Evolutionary conservation across 2,797 vertebrate species (phyloP), one percentile per base, ranked within the genome.

Genomic region (Potorous gilbertii): DNA sequence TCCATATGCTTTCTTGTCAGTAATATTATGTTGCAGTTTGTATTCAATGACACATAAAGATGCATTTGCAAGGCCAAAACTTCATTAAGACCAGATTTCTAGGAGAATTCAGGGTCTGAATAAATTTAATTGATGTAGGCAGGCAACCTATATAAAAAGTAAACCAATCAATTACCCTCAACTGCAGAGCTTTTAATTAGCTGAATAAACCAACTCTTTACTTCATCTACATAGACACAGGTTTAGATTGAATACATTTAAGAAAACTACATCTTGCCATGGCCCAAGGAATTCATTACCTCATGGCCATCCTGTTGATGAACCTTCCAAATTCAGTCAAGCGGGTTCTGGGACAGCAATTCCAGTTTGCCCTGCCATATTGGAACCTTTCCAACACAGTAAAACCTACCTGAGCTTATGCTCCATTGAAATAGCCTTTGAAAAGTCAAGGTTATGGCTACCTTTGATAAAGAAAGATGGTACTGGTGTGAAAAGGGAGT

Each of bases 31-130:
- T 46, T 50, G 40, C 24, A 81, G 40, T 93, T 92, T 93, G n/a
- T 46, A 92, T 28, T 91, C 55, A 94, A 91, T 59, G 66, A 95
- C 94, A 96, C 57, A 59, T 59, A 93, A 74, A 92, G 3, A 18
- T 46, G 3, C 90, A 54, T 90, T 54, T 90, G 92, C 55, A 92
- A 90, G 56, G 11, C 57, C 74, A 87, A 46, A 46, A 87, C 74
- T 87, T 40, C 74, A 87, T 87, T 87, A 87, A 87, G 21, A 50
- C 74, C 74, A 87, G 40, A 46, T 87, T 87, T 87, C 40, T 27
- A 27, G 74, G 6, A 18, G 40, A 87, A 87, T 87, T 87, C 74
- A 87, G 74, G 9, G 24, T 18, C 74, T 87, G 21, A 87, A 40
- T 46, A 50, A 50, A 87, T 50, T 87, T 87, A 87, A 50, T 27